Base-by-base conservation (phyloP, 2,113 vertebrate genomes). In the Arizona elegans region DNA sequence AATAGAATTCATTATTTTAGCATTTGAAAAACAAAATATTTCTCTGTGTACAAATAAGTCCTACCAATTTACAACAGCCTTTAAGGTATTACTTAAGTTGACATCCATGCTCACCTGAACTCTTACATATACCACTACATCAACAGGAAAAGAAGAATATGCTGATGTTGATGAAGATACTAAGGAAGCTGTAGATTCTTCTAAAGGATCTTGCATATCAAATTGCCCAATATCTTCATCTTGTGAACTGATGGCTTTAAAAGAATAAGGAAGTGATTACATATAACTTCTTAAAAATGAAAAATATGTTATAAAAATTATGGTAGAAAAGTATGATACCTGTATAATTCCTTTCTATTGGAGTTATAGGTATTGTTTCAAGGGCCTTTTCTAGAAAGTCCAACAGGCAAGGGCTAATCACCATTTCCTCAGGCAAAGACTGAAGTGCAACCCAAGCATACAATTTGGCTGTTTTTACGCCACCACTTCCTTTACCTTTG, bases 401-500 rank as follows among this genome's bases (percentile, higher is more conserved):
- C 93, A 99, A 97, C 29, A 99, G 96, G 96, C 99, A 99, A 8
- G 99, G 99, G 88, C 99, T 99, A 96, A 99, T 99, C 65, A 99
- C 99, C 99, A 99, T 99, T 95, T 99, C 99, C 94, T 99, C 99
- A 2, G 99, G 99, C 93, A 99, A 96, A 0, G 99, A 99, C 96
- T 99, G 99, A 17, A 99, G 98, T 0, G 99, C 99, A 92, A 99
- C 99, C 99, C 99, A 99, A 0, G 99, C 99, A 0, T 99, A 99
- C 1, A 99, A 97, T 94, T 99, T 99, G 90, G 99, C 99, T 0
- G 98, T 99, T 98, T 99, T 99, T 47, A 99, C 98, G 86, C 99
- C 99, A 86, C 98, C 98, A 23, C 98, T 98, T 94, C 98, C 97
- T 96, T 99, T 99, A 89, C 98, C 98, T 98, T 99, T 99, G 97